These are phyloP conservation scores for Euzetes globulus DNA, from an alignment of 2,888 invertebrate genomes.

Conservation along the genomic window DNA sequence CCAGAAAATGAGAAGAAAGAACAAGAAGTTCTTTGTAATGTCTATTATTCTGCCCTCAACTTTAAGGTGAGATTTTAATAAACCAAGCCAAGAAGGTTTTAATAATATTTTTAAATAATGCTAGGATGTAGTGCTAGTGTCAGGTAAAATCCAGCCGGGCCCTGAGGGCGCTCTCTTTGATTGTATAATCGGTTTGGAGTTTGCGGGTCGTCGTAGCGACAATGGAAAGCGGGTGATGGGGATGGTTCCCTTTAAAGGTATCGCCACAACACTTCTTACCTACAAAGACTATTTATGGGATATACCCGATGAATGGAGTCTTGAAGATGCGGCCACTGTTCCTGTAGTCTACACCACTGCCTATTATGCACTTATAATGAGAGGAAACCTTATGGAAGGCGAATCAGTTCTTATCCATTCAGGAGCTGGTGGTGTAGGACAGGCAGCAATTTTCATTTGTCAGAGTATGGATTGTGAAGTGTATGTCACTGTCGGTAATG, in stretches of 20 bases:
- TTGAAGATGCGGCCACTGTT: constrained; percentile 85
- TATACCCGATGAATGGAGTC: constrained; percentile 74
- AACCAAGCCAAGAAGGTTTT: too few species aligned
- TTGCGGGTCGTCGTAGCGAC: constrained; percentile 67
- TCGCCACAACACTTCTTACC: constrained; percentile 69
- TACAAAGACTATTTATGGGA: constrained; percentile 65
- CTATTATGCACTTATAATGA: constrained; percentile 74
- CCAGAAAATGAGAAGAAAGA: neutral
- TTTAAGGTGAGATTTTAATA: constrained; percentile 54
- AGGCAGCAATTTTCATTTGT: constrained; percentile 91
- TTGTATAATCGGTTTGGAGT: constrained; percentile 89
- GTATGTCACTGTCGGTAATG: constrained; percentile 72
- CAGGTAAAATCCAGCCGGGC: constrained; percentile 92
- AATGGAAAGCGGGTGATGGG: constrained; percentile 79
- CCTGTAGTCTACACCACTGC: constrained; percentile 86
- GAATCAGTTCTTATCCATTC: constrained; percentile 84
- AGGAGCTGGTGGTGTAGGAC: constrained; percentile 86
- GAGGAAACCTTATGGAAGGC: constrained; percentile 74
- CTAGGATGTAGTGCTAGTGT: constrained; percentile 93
- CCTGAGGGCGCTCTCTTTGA: constrained; percentile 64
- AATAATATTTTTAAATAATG: constrained; percentile 42
- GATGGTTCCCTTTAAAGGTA: constrained; percentile 78
- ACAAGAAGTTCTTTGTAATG: constrained; percentile 64
- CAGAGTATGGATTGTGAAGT: constrained; percentile 78
- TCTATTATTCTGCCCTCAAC: constrained; percentile 89